Evolutionary conservation across 2,113 vertebrate species (phyloP).

Genomic region (Emydura subglobosa): DNA sequence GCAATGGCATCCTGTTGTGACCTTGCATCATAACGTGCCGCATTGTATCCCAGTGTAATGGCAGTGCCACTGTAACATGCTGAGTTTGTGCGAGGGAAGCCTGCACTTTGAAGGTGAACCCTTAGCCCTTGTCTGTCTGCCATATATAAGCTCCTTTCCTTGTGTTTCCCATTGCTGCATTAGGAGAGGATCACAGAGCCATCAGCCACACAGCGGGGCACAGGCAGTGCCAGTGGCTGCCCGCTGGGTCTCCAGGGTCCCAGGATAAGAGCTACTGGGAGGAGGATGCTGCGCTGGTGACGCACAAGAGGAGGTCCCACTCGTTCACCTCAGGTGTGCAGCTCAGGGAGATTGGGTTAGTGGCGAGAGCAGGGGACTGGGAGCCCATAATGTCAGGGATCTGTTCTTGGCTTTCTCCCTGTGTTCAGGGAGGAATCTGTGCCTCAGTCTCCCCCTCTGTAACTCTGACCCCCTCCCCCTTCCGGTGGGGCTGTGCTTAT

Average conservation of each 20-base stretch:
- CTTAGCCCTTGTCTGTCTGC: neutral
- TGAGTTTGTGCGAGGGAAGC: neutral
- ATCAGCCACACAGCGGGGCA: slow-evolving; percentile 44
- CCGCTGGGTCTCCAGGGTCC: slow-evolving; percentile 34
- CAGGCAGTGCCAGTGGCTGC: slow-evolving; percentile 55
- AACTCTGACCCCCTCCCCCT: neutral
- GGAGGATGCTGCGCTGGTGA: slow-evolving; percentile 64
- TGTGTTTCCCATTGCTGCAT: neutral
- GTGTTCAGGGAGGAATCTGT: neutral
- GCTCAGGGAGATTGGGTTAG: neutral
- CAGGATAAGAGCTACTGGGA: slow-evolving; percentile 50
- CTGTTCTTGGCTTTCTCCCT: neutral
- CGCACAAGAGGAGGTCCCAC: slow-evolving; percentile 86
- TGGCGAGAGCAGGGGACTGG: neutral
- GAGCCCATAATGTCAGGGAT: neutral
- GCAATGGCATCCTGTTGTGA: neutral
- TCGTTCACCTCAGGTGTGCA: slow-evolving; percentile 90
- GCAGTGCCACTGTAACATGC: neutral
- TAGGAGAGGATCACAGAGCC: slow-evolving; percentile 58
- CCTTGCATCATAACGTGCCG: neutral
- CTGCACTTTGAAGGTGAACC: neutral
- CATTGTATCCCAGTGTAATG: neutral
- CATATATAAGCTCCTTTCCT: neutral
- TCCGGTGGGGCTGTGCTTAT: no score
- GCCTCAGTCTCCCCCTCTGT: neutral